These are phyloP conservation scores for Pseudomugil tenellus DNA, from an alignment of 2,797 vertebrate genomes.

Conservation along the genomic window DNA sequence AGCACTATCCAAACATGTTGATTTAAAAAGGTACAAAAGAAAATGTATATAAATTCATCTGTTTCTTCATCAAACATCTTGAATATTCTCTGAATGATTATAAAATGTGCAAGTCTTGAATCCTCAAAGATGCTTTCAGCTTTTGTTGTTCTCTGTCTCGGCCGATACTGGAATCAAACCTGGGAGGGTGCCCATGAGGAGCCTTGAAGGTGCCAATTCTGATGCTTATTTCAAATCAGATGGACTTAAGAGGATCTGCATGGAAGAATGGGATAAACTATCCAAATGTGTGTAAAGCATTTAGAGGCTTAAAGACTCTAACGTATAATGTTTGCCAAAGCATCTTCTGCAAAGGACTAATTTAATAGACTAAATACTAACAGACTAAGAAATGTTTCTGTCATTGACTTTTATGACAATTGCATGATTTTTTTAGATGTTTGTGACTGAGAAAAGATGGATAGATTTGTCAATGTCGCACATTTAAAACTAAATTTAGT, in stretches of 20 bases:
- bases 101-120: too few species aligned
- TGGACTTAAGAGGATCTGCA: slow-evolving; percentile 4
- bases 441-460: not conserved
- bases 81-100: too few species aligned
- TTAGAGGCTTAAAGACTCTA: not conserved
- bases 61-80: too few species aligned
- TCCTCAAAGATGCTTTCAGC: not conserved
- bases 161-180: not conserved
- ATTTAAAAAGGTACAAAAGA: not conserved
- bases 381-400: not conserved
- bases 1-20: not conserved
- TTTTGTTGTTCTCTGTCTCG: not conserved
- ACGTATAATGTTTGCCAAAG: not conserved
- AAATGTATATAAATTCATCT: too few species aligned
- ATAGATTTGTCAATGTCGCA: not conserved
- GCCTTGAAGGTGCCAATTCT: not conserved
- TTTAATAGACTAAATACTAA: not conserved
- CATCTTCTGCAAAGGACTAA: not conserved
- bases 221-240: slow-evolving; percentile 1
- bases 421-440: not conserved
- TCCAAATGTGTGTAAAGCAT: slow-evolving; percentile 3
- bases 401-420: not conserved
- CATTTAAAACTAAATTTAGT: not conserved
- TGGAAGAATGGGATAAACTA: slow-evolving; percentile 11
- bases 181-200: not conserved